A percentile compares a stretch with the other conserved stretches of the same genome.
These are phyloP conservation scores for Monopterus albus DNA, from an alignment of 2,113 vertebrate species.

Conservation along the genomic window DNA sequence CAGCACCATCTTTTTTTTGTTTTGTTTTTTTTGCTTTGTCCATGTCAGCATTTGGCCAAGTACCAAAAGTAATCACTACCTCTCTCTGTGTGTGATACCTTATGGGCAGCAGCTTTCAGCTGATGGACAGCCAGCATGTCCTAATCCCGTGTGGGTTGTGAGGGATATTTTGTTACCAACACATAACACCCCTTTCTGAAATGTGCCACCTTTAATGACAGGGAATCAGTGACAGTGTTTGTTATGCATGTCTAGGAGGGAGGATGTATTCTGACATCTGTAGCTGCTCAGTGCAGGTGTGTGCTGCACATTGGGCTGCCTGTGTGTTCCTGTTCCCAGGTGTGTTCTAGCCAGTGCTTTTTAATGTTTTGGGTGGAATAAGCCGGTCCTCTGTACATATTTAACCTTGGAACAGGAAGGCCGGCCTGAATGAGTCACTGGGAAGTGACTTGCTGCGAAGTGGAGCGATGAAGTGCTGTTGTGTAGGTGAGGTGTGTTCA, in stretches of 20 bases:
- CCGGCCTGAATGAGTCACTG: conserved; percentile 41
- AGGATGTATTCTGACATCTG: conserved; percentile 67
- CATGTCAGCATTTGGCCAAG: not conserved
- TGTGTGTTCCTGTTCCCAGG: conserved; percentile 6
- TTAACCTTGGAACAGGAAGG: conserved; percentile 21
- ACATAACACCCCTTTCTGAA: conserved; percentile 59
- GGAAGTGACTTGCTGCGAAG: conserved; percentile 43
- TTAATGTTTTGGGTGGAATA: conserved; percentile 2
- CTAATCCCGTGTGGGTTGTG: conserved; percentile 38
- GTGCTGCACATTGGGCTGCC: not conserved
- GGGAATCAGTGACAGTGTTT: conserved; percentile 49
- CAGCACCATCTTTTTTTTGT: too few relatives aligned
- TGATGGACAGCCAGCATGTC: conserved; percentile 24
- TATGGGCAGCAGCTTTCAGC: conserved; percentile 17
- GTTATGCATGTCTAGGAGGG: conserved; percentile 24
- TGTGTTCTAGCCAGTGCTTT: not conserved
- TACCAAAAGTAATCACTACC: not conserved
- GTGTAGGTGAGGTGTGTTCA: conserved; percentile 46
- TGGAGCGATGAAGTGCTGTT: conserved; percentile 15
- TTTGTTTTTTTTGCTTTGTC: not conserved
- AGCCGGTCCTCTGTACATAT: conserved; percentile 19
- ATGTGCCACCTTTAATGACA: conserved; percentile 54
- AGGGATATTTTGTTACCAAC: conserved; percentile 46
- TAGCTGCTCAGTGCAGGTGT: conserved; percentile 52
- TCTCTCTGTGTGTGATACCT: not conserved